Conservation (phyloP, 2,888 invertebrate species). For the Metalampra italica region DNA sequence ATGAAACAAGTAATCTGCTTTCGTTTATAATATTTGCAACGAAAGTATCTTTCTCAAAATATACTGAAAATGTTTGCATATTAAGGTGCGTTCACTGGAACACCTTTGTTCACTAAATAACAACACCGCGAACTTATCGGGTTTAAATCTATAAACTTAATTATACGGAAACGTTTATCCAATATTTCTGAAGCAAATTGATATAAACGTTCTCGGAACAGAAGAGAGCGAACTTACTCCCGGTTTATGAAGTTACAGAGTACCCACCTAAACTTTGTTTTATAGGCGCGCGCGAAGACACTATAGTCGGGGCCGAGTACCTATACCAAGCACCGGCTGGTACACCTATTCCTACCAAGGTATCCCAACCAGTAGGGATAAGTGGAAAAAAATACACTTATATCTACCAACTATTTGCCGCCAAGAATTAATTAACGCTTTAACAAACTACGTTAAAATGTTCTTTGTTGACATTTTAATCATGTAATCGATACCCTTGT, state of each 20-base stretch:
- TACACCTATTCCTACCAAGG: no score
- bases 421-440: background rate
- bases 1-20: no score
- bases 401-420: no score
- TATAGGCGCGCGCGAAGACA: constrained; percentile 18
- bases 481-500: background rate
- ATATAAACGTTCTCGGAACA: constrained; percentile 44
- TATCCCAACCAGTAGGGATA: no score
- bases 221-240: constrained; percentile 37
- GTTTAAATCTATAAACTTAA: constrained; percentile 22
- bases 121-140: background rate
- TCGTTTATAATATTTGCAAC: no score
- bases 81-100: no score
- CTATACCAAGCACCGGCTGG: background rate
- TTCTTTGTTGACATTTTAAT: background rate
- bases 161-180: constrained; percentile 40
- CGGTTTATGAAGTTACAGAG: constrained; percentile 42
- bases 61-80: no score
- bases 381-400: no score
- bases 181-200: constrained; percentile 54
- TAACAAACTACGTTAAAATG: background rate
- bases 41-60: no score
- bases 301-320: background rate
- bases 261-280: constrained; percentile 31
- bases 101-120: background rate